Percentiles rank a stretch among this genome's conserved stretches.
Conservation (phyloP, 2,797 vertebrate genomes). For the Borostomias antarcticus region DNA sequence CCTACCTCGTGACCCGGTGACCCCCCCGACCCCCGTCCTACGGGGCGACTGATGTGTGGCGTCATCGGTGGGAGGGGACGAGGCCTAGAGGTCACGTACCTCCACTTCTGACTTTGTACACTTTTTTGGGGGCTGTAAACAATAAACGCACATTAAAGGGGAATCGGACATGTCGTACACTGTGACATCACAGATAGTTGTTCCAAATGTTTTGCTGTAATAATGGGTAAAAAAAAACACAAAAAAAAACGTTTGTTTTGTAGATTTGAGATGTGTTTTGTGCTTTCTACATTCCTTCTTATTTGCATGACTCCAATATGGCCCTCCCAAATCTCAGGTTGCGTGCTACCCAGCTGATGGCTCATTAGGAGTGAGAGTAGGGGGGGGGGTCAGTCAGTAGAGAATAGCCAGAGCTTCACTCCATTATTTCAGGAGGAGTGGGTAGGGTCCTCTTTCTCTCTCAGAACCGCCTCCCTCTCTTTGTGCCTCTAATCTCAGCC, state of each 20-base stretch:
- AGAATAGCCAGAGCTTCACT: slow-evolving; percentile 1
- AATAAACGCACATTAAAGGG: background rate
- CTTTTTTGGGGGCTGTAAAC: too few species aligned
- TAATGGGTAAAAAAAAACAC: too few species aligned
- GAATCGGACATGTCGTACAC: too few species aligned
- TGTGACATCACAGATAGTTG: too few species aligned
- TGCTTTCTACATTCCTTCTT: background rate
- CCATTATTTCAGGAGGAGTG: background rate
- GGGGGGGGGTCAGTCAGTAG: slow-evolving; percentile 2
- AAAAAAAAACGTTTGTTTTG: too few species aligned
- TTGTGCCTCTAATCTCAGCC: slow-evolving; percentile 14
- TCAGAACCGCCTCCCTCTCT: slow-evolving; percentile 11
- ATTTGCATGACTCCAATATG: background rate
- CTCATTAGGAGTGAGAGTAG: background rate
- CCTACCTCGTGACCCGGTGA: slow-evolving; percentile 23
- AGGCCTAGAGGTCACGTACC: background rate
- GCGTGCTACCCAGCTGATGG: background rate
- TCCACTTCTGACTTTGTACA: background rate
- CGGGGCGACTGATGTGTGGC: slow-evolving; percentile 11
- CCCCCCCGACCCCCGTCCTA: slow-evolving; percentile 11
- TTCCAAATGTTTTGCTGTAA: too few species aligned
- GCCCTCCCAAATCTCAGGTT: background rate
- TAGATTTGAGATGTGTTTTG: background rate
- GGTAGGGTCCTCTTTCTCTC: background rate
- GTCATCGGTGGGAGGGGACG: slow-evolving; percentile 28